Conservation (phyloP, 2,888 invertebrate genomes). For the Agriopis aurantiaria region DNA sequence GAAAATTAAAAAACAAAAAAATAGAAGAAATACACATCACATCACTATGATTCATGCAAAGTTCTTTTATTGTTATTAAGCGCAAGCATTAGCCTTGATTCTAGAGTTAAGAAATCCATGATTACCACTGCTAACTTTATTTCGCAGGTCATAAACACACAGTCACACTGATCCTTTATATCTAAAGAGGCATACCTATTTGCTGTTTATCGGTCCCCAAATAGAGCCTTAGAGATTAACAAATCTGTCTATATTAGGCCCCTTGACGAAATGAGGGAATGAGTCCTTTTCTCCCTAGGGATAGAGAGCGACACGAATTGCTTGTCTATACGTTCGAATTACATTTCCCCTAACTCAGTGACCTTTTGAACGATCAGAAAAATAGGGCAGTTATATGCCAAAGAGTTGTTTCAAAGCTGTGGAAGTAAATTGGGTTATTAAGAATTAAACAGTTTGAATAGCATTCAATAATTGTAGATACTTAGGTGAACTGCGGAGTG, state of each 20-base stretch:
- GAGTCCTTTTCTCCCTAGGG: slow-evolving; percentile 9
- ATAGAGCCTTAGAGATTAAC: slow-evolving; percentile 25
- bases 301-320: slow-evolving; percentile 20
- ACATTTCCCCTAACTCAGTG: slow-evolving; percentile 5
- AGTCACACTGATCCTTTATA: background rate
- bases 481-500: too few relatives aligned
- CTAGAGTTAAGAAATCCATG: too few relatives aligned
- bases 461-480: too few relatives aligned
- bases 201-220: slow-evolving; percentile 9
- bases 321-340: slow-evolving; percentile 23
- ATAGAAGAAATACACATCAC: too few relatives aligned
- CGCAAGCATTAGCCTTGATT: too few relatives aligned
- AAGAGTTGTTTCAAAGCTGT: background rate
- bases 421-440: too few relatives aligned
- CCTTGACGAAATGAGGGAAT: slow-evolving; percentile 17
- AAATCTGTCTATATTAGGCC: slow-evolving; percentile 32
- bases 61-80: too few relatives aligned
- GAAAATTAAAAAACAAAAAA: too few relatives aligned
- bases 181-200: background rate
- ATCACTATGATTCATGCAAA: too few relatives aligned
- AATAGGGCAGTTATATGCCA: slow-evolving; percentile 3
- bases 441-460: background rate
- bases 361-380: slow-evolving; percentile 16
- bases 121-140: background rate
- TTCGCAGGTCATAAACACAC: background rate